Percentiles rank a stretch among this genome's conserved stretches.
Conservation (phyloP, 2,797 vertebrate genomes). For the Peromyscus eremicus region DNA sequence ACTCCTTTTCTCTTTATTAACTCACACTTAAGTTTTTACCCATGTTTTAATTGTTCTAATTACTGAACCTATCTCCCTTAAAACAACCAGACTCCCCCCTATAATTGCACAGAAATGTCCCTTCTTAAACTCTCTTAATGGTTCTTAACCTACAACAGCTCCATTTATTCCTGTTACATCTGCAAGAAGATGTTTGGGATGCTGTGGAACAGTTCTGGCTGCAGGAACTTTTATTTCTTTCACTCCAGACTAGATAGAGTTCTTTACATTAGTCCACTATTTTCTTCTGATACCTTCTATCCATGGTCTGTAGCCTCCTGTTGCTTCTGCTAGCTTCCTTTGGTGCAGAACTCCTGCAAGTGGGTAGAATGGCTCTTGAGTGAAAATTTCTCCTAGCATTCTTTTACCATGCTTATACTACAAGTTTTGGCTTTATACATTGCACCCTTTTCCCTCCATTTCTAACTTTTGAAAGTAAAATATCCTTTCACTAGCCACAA, state of each 20-base stretch:
- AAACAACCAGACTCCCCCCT: neutral
- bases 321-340: neutral
- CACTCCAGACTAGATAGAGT: neutral
- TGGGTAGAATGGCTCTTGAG: neutral
- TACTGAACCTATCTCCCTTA: neutral
- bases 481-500: neutral
- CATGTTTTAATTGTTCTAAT: neutral
- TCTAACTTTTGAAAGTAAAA: neutral
- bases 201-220: neutral
- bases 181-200: neutral
- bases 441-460: neutral
- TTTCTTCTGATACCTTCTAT: neutral
- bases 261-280: neutral
- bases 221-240: neutral
- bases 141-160: neutral
- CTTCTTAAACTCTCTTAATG: neutral
- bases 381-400: neutral
- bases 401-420: neutral
- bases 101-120: neutral
- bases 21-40: neutral
- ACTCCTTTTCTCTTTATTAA: neutral
- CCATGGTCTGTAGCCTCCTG: neutral
- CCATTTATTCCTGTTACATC: neutral
- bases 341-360: neutral
- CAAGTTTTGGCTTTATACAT: neutral